Evolutionary conservation across 2,888 invertebrate species (phyloP), one percentile per base, ranked within the genome.

Genomic region (Patella caerulea): DNA sequence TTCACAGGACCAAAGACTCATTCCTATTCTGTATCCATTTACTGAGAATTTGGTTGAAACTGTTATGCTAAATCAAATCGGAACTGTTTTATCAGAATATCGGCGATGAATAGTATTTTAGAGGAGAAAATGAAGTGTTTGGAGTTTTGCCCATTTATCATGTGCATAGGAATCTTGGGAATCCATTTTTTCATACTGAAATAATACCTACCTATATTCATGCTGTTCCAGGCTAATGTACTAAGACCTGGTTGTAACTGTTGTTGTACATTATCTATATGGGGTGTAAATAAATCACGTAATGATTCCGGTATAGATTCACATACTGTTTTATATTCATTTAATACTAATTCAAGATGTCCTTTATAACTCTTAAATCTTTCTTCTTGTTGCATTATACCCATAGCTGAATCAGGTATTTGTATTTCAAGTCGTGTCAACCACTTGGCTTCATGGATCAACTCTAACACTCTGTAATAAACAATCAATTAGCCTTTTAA

Each of bases 371-470:
- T 86, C 85, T 92, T 92, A 81, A 91, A 91, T 71, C 90, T 82
- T 15, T 83, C 83, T 79, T 91, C 92, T 82, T 91, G 90, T 55
- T 86, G 85, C 83, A 91, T 85, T 52, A 91, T 88, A 74, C 85
- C 80, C 69, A 85, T 83, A 4, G 91, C 91, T 19, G 89, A 84
- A 52, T 91, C 90, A n/a, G 92, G 91, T 29, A 91, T 86, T 81
- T 88, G 87, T 52, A 91, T 90, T 11, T 88, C 90, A 14, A 91
- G 85, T 24, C 91, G 82, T n/a, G 88, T 87, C 84, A 92, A 83
- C 90, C 91, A 91, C 81, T 89, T 90, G 70, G 90, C 89, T 78
- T 92, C 92, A 81, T 92, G 91, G 72, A 92, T 90, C 79, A 91
- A 83, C 77, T 90, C 88, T 59, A 91, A 77, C 3, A 92, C 89